These are phyloP conservation scores for Takifugu bimaculatus DNA, from an alignment of 2,113 vertebrate species.

Conservation along the genomic window DNA sequence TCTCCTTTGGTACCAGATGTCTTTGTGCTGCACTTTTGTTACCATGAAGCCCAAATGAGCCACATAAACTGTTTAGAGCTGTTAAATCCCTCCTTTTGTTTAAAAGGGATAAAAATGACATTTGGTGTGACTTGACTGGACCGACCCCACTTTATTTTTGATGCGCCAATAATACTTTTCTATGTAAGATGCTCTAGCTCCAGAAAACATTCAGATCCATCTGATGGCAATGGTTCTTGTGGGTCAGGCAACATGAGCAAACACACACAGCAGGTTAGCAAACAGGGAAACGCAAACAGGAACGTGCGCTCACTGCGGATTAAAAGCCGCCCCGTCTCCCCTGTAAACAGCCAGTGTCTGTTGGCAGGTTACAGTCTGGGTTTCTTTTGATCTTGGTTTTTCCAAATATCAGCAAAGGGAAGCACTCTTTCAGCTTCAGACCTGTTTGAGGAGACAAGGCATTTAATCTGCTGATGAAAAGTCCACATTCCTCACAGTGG, in stretches of 20 bases:
- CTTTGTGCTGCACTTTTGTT: constrained; percentile 34
- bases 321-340: no score
- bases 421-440: no score
- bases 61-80: constrained; percentile 2
- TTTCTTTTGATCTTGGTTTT: no score
- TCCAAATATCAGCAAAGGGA: no score
- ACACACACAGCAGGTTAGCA: neutral
- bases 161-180: neutral
- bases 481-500: no score
- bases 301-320: no score
- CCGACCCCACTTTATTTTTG: neutral
- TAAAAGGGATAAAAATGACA: neutral
- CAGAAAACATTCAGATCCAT: neutral
- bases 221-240: neutral
- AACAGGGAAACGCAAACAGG: neutral
- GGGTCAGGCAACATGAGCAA: neutral
- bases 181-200: neutral
- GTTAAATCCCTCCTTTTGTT: constrained; percentile 1
- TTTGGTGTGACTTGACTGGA: neutral
- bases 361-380: no score
- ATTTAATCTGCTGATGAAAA: no score
- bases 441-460: no score
- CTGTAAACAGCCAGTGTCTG: no score
- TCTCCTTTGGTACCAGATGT: constrained; percentile 44
- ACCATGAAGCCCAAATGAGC: constrained; percentile 32